Conservation (phyloP, 2,888 invertebrate genomes). For the Rhagophthalmus giganteus region DNA sequence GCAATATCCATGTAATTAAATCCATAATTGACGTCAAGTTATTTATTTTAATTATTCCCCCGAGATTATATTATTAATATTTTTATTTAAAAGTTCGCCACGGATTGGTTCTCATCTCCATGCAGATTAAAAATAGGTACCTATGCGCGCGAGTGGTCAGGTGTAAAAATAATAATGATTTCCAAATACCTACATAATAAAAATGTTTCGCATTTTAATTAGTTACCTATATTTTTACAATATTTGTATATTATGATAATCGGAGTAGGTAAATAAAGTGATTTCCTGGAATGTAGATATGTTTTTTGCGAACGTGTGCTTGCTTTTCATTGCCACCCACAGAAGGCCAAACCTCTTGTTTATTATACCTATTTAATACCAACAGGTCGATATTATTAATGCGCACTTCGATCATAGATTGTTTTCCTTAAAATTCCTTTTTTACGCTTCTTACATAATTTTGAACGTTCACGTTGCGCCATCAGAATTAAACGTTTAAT, state of each 20-base stretch:
- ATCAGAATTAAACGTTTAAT: no score
- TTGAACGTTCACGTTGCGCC: no score
- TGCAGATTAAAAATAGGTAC: constrained; percentile 17
- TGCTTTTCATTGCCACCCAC: constrained; percentile 34
- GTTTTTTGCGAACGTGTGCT: constrained; percentile 31
- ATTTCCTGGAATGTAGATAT: constrained; percentile 32
- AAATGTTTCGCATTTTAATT: constrained; percentile 16
- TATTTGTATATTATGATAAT: constrained; percentile 23
- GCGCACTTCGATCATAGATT: constrained; percentile 26
- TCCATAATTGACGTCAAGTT: constrained; percentile 38
- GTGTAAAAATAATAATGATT: constrained; percentile 19
- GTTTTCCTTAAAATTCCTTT: constrained; percentile 21
- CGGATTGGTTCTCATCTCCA: constrained; percentile 10
- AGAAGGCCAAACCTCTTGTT: constrained; percentile 37
- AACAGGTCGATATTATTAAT: constrained; percentile 20
- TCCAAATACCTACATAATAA: constrained; percentile 26
- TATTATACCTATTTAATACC: constrained; percentile 17
- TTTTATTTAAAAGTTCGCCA: constrained; percentile 19
- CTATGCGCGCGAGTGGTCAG: not conserved
- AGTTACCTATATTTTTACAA: not conserved
- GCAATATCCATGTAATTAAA: constrained; percentile 36
- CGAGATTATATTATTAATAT: constrained; percentile 31
- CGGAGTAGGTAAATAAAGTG: constrained; percentile 23
- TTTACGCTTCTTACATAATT: constrained; percentile 13
- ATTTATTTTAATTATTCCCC: constrained; percentile 37